Evolutionary conservation across 30 jellyfish, hydroid and myxozoan genomes (phyloP).

Genomic region (Nemopilema nomurai): DNA sequence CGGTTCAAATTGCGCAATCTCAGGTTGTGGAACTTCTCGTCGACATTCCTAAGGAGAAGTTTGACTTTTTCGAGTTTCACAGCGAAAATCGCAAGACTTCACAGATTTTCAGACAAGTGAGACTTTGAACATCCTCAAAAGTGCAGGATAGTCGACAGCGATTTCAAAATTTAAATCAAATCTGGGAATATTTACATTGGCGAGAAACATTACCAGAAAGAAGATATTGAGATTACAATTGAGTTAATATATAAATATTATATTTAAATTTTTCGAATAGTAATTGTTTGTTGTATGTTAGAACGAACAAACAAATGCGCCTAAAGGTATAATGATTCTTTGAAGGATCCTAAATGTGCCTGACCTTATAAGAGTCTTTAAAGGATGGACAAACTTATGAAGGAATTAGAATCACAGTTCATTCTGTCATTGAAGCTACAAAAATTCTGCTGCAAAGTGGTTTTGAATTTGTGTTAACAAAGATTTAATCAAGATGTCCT

Average conservation of each 20-base stretch:
- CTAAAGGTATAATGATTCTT: neutral
- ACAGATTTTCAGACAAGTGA: conserved; percentile 9
- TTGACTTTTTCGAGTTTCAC: conserved; percentile 19
- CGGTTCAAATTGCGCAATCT: conserved; percentile 23
- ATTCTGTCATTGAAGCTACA: conserved; percentile 58
- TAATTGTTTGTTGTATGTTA: neutral
- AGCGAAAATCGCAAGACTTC: conserved; percentile 28
- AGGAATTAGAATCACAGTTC: conserved; percentile 40
- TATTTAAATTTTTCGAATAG: neutral
- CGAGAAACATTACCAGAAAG: conserved; percentile 40
- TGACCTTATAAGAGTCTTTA: neutral
- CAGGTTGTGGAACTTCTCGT: conserved; percentile 34
- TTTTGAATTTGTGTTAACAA: conserved; percentile 45
- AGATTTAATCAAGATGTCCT: conserved; percentile 47
- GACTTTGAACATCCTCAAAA: conserved; percentile 4
- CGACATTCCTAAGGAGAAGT: conserved; percentile 17
- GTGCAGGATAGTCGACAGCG: conserved; percentile 33
- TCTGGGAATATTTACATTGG: conserved; percentile 15
- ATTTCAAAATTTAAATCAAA: conserved; percentile 21
- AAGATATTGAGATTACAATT: conserved; percentile 37
- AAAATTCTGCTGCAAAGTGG: conserved; percentile 39
- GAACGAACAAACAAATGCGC: neutral
- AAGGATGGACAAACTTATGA: conserved; percentile 22
- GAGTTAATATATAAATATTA: neutral
- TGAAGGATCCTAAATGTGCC: neutral